Conservation (phyloP, 1,140 invertebrate species). For the Dendrolimus punctatus region DNA sequence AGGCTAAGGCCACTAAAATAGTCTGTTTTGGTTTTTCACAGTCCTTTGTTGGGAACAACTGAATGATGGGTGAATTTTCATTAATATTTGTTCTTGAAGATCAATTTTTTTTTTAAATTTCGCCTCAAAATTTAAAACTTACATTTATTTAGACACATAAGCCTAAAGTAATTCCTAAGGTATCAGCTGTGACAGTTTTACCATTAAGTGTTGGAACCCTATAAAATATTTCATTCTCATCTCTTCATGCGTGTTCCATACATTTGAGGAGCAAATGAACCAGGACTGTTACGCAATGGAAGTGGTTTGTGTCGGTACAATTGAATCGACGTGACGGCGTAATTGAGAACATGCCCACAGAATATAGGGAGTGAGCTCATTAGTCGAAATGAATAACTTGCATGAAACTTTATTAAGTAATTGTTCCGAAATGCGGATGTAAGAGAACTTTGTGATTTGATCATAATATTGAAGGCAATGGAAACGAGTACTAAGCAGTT, state of each 20-base stretch:
- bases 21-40: too few relatives aligned
- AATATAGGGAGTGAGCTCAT: constrained; percentile 12
- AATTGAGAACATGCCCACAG: constrained; percentile 12
- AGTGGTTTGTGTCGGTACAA: constrained; percentile 7
- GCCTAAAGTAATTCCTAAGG: too few relatives aligned
- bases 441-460: too few relatives aligned
- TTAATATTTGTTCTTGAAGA: too few relatives aligned
- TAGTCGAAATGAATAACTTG: constrained; percentile 15
- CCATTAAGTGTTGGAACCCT: background rate
- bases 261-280: constrained; percentile 5
- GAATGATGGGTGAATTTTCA: too few relatives aligned
- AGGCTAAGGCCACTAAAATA: too few relatives aligned
- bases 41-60: too few relatives aligned
- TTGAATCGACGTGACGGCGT: constrained; percentile 12
- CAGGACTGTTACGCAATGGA: constrained; percentile 10
- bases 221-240: background rate
- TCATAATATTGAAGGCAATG: too few relatives aligned
- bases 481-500: background rate
- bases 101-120: too few relatives aligned
- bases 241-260: constrained; percentile 1
- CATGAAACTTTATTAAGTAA: constrained; percentile 16
- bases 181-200: too few relatives aligned
- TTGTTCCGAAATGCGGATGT: constrained; percentile 3
- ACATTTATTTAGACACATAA: too few relatives aligned
- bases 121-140: too few relatives aligned